These are phyloP conservation scores for Oryzias melastigma DNA, from an alignment of 2,113 vertebrate genomes.

Conservation along the genomic window DNA sequence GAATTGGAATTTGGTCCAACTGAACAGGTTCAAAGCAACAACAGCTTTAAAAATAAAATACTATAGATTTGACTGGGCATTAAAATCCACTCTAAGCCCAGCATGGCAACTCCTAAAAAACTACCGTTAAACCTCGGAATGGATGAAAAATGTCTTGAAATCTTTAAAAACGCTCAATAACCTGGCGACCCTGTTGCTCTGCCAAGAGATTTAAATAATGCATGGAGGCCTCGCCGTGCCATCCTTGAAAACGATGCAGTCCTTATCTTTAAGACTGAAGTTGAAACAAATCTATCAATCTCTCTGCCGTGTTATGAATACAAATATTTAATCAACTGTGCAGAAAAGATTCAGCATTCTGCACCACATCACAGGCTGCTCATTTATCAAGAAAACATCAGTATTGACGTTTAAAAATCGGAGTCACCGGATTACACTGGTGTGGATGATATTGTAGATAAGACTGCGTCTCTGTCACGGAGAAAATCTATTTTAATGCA, in stretches of 20 bases:
- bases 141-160: background rate
- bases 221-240: background rate
- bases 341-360: slow-evolving; percentile 7
- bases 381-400: slow-evolving; percentile 5
- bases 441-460: background rate
- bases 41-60: background rate
- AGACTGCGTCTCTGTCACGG: background rate
- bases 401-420: background rate
- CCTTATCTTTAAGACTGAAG: slow-evolving; percentile 3
- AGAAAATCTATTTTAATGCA: background rate
- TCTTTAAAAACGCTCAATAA: background rate
- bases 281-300: slow-evolving; percentile 8
- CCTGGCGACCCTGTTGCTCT: slow-evolving; percentile 9
- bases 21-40: too few relatives aligned
- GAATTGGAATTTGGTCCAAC: too few relatives aligned
- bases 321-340: slow-evolving; percentile 6
- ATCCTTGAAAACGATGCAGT: slow-evolving; percentile 6
- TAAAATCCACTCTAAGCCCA: slow-evolving; percentile 1
- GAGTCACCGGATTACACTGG: background rate
- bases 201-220: slow-evolving; percentile 11
- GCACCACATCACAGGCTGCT: background rate
- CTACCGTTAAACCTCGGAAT: background rate
- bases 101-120: background rate
- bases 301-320: slow-evolving; percentile 11
- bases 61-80: background rate